phyloP scores from a whole-genome alignment of 2,797 vertebrate species.

The Varecia variegata region DNA sequence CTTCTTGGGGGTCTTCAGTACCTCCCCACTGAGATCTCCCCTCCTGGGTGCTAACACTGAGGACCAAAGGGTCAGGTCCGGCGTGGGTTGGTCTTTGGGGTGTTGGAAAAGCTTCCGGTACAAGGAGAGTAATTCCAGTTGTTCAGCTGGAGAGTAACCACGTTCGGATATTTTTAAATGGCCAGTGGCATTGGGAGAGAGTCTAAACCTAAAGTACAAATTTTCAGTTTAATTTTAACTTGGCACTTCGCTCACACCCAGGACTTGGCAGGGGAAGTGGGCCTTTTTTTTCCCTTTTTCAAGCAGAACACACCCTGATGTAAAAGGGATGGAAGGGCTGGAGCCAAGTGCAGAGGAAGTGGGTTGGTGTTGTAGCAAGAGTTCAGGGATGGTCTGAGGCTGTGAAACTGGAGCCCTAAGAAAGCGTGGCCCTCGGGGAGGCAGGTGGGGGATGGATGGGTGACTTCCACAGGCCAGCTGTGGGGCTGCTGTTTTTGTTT shows the following conservation, averaged over 20 bases:
- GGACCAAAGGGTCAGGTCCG: neutral
- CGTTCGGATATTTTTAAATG: slow-evolving; percentile 59
- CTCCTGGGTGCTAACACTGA: neutral
- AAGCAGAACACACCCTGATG: slow-evolving; percentile 35
- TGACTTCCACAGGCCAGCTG: neutral
- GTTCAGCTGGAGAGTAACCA: neutral
- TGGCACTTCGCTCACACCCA: slow-evolving; percentile 67
- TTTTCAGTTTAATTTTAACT: slow-evolving; percentile 78
- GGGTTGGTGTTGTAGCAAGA: neutral
- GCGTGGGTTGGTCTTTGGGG: neutral
- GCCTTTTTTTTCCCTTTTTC: neutral
- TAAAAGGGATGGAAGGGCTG: slow-evolving; percentile 6
- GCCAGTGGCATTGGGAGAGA: slow-evolving; percentile 16
- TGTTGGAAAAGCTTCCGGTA: neutral
- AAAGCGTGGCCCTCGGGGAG: neutral
- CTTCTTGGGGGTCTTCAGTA: neutral
- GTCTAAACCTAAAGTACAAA: slow-evolving; percentile 73
- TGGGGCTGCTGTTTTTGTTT: neutral
- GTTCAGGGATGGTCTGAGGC: neutral
- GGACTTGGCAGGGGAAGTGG: slow-evolving; percentile 65
- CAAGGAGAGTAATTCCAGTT: neutral
- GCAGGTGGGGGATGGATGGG: neutral
- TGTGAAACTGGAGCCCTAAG: neutral
- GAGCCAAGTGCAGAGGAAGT: neutral
- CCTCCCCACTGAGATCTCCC: neutral